These are phyloP conservation scores for Athetis lepigone DNA, from an alignment of 2,888 invertebrate species.

Conservation along the genomic window DNA sequence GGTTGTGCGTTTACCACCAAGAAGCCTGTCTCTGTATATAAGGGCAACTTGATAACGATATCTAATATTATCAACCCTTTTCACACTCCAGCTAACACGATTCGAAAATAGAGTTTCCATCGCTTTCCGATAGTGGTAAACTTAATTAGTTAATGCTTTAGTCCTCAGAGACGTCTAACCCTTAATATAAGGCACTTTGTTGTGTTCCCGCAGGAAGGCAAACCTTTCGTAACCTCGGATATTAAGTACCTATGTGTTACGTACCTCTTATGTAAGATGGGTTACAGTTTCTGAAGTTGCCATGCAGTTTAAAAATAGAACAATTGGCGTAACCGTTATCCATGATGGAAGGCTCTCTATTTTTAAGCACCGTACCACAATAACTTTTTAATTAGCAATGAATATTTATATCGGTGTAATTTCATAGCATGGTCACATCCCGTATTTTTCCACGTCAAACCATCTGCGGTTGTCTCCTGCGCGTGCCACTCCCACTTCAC, in stretches of 20 bases:
- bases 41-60: background rate
- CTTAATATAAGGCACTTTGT: slow-evolving; percentile 9
- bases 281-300: too few species aligned
- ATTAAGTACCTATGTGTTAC: background rate
- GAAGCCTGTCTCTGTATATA: too few species aligned
- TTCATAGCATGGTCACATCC: too few species aligned
- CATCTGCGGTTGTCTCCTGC: background rate
- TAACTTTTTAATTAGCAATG: too few species aligned
- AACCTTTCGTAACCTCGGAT: slow-evolving; percentile 2
- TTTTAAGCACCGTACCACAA: too few species aligned
- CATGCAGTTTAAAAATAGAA: too few species aligned
- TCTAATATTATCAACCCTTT: background rate
- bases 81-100: background rate
- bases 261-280: too few species aligned
- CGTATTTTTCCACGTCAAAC: background rate
- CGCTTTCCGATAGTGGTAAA: background rate
- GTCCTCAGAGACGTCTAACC: background rate
- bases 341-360: too few species aligned
- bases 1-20: too few species aligned
- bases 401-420: too few species aligned
- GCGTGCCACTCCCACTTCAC: slow-evolving; percentile 30
- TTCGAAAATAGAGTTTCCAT: slow-evolving; percentile 3
- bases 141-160: slow-evolving; percentile 37
- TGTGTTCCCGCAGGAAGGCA: background rate
- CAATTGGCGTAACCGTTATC: too few species aligned